Base-by-base conservation (phyloP, 2,113 vertebrate genomes). In the Pyxicephalus adspersus region DNA sequence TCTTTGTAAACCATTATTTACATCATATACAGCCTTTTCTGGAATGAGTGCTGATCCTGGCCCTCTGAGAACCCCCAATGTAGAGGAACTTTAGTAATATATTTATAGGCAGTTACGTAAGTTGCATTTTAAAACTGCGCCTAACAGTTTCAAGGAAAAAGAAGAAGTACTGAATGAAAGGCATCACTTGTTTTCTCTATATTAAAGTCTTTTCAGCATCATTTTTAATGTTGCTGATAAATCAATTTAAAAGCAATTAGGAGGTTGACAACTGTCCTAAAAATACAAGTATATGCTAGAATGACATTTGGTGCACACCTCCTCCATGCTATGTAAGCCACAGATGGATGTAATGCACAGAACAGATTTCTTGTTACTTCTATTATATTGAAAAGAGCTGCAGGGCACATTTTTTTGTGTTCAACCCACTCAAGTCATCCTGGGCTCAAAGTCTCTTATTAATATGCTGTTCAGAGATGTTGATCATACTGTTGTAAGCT, bases 341-440 rank as follows among this genome's bases (percentile, higher is more conserved):
- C 22, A 61, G 58, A 61, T 25, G 22, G n/a, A 58, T n/a, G 17
- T 58, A 58, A 18, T 58, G 68, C 50, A 31, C 51, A 55, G 19
- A 57, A 29, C 68, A 72, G 51, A 55, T 72, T 72, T 72, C 68
- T 57, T 31, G 9, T 19, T 25, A 28, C 68, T 54, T 57, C 4
- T 61, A 54, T 29, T 31, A 25, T 72, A 31, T 57, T 72, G 18
- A 72, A 72, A n/a, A 72, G 68, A 72, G 52, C 68, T 72, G 68
- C 68, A 72, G 68, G 68, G 52, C 68, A 72, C 68, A 72, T 72
- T 54, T 26, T 72, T 72, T 72, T 72, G 20, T 28, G 68, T 19
- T 55, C 51, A 31, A 29, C 68, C 68, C 68, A 72, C 68, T 72
- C 68, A 72, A 28, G 28, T 57, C 54, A 72, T 57, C 54, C 68